Percentiles rank a stretch among this genome's conserved stretches.
Evolutionary conservation across 2,888 invertebrate genomes (phyloP).

Genomic region (Phortica okadai): DNA sequence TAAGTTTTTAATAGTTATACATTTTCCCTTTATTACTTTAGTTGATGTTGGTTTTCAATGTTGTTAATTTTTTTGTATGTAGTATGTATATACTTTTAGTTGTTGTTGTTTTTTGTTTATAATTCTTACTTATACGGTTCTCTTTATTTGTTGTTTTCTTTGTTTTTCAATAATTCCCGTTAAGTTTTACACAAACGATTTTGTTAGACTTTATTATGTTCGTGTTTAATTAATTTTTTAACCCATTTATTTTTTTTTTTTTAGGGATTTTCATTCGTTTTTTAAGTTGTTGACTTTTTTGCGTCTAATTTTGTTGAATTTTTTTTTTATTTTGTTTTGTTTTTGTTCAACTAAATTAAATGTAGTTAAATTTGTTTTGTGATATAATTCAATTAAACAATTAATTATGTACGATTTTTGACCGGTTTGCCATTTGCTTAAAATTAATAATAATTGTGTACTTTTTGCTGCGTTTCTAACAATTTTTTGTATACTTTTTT

Average conservation of each 20-base stretch:
- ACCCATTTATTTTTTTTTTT: slow-evolving; percentile 36
- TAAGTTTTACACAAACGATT: slow-evolving; percentile 27
- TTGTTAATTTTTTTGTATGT: slow-evolving; percentile 57
- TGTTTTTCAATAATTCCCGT: slow-evolving; percentile 14
- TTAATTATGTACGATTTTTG: slow-evolving; percentile 19
- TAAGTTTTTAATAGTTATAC: slow-evolving; percentile 71
- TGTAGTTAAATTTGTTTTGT: neutral
- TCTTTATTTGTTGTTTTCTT: neutral
- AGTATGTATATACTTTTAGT: slow-evolving; percentile 40
- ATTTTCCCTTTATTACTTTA: slow-evolving; percentile 66
- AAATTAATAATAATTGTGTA: slow-evolving; percentile 38
- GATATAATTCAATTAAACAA: neutral
- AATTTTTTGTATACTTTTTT: neutral
- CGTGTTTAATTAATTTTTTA: slow-evolving; percentile 34
- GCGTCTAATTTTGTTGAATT: slow-evolving; percentile 37
- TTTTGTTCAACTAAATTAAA: slow-evolving; percentile 30
- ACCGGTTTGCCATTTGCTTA: slow-evolving; percentile 33
- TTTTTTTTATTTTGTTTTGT: slow-evolving; percentile 19
- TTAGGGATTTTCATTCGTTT: slow-evolving; percentile 32
- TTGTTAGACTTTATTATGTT: slow-evolving; percentile 7
- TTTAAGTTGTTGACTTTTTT: neutral
- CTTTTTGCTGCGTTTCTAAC: slow-evolving; percentile 39
- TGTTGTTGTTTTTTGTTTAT: neutral
- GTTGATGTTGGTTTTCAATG: slow-evolving; percentile 52
- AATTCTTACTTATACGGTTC: neutral